Base-by-base conservation (phyloP, 2,888 invertebrate species). In the Crematogaster levior region DNA sequence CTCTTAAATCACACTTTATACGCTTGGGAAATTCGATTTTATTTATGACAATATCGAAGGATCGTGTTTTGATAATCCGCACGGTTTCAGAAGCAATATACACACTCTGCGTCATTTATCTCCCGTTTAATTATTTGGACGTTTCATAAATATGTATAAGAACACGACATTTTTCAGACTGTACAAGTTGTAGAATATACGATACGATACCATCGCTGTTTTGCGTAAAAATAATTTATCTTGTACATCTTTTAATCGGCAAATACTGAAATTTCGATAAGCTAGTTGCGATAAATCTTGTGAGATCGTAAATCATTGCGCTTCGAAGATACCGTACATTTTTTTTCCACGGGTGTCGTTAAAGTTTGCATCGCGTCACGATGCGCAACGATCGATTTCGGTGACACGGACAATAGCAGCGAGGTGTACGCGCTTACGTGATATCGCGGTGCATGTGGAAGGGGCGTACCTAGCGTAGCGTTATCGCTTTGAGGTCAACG, bases 401-500 rank as follows among this genome's bases (percentile, higher is more conserved):
- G 66, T 60, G 66, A 73, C 37, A 37, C 48, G 27, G 60, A 82
- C 61, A 48, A 79, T 48, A 48, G 46, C 65, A 48, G 46, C 65
- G 34, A 73, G 27, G 68, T 56, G 40, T 40, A 43, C 37, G 18
- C 34, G 56, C 53, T 60, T 46, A 81, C 46, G 72, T 80, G 83
- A 84, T 87, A 85, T 74, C 82, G 61, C 58, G 74, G 12, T 21
- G 58, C 83, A 74, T 61, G 75, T 83, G 65, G 74, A 70, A 80
- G 79, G 43, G 46, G 68, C 73, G 65, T 40, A 68, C 56, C 43
- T 73, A 51, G 46, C 30, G 48, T 53, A 58, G 48, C 73, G 81
- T 77, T 88, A 88, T 88, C 88, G 83, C 72, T 70, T 82, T 84
- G 82, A 88, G 86, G 86, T 86, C 85, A 88, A 84, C 85, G 86